These are phyloP conservation scores for Tolmerus cingulatus DNA, from an alignment of 2,888 invertebrate species.

Conservation along the genomic window DNA sequence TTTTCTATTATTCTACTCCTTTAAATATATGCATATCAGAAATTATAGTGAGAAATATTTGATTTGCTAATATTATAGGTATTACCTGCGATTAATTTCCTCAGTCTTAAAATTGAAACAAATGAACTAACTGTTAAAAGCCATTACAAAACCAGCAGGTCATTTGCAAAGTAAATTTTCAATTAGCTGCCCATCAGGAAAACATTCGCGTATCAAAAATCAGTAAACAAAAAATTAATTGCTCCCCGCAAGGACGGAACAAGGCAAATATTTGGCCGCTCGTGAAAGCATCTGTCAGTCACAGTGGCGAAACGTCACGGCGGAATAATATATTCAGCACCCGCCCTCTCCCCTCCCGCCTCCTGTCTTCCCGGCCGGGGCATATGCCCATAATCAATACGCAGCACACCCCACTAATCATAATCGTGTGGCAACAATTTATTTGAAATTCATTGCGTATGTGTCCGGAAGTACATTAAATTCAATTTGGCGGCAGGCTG, in stretches of 20 bases:
- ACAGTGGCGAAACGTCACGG: neutral
- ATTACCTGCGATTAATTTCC: neutral
- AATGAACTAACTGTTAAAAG: neutral
- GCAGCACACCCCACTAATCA: conserved; percentile 24
- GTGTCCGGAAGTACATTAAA: conserved; percentile 43
- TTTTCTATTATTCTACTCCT: no score
- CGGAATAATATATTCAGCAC: neutral
- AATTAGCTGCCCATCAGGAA: neutral
- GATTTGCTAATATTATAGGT: neutral
- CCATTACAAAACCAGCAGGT: neutral
- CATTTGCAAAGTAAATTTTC: neutral
- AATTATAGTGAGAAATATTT: neutral
- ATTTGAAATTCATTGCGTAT: conserved; percentile 41
- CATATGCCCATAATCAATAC: conserved; percentile 19
- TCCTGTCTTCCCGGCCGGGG: neutral
- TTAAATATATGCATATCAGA: no score
- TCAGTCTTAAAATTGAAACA: neutral
- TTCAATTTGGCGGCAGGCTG: conserved; percentile 19
- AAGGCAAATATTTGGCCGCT: neutral
- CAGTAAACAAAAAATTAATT: neutral
- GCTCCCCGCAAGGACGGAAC: neutral
- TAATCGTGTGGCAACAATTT: conserved; percentile 35
- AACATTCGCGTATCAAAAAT: neutral
- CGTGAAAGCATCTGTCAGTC: neutral
- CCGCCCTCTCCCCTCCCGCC: neutral